Evolutionary conservation across 1,140 invertebrate genomes (phyloP).

Genomic region (Formica exsecta): DNA sequence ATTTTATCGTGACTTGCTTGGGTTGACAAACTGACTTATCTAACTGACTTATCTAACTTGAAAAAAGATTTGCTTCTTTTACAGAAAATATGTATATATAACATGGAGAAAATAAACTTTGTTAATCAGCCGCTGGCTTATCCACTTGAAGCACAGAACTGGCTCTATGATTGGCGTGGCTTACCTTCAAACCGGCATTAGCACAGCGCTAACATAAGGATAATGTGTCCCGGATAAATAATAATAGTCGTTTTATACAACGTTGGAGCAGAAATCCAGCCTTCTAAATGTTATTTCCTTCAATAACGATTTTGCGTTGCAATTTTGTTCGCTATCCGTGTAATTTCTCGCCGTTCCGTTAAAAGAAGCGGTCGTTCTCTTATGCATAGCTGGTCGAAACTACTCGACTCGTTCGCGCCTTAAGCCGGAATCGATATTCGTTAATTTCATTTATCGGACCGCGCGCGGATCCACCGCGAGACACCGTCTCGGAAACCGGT

Average conservation of each 20-base stretch:
- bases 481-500: conserved; percentile 62
- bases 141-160: background rate
- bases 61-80: conserved; percentile 10
- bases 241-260: background rate
- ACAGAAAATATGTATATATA: background rate
- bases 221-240: background rate
- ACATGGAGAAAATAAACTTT: conserved; percentile 18
- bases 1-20: background rate
- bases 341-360: background rate
- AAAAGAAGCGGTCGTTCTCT: background rate
- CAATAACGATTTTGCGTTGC: background rate
- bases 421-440: conserved; percentile 65
- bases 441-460: conserved; percentile 53
- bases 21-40: background rate
- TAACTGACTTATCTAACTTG: background rate
- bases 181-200: conserved; percentile 22
- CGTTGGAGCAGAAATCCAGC: background rate
- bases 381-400: background rate
- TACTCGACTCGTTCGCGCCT: background rate
- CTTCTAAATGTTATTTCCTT: background rate
- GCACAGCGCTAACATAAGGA: background rate
- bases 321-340: background rate
- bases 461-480: conserved; percentile 6
- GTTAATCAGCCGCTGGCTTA: conserved; percentile 30
- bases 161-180: background rate